Conservation (phyloP, 2,113 vertebrate genomes). For the Alligator sinensis region DNA sequence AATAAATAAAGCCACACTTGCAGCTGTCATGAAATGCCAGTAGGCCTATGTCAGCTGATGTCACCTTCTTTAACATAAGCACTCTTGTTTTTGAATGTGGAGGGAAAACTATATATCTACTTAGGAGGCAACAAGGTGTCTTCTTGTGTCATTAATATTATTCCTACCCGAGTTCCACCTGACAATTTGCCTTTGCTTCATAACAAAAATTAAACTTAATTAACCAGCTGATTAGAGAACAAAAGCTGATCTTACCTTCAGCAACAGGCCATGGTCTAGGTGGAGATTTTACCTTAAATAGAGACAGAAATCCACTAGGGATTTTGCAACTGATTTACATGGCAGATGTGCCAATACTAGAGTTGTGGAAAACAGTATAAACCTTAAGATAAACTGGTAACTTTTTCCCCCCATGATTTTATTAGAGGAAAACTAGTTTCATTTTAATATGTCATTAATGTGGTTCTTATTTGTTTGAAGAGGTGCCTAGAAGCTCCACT, state of each 20-base stretch:
- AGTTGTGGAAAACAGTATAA: neutral
- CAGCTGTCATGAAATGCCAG: neutral
- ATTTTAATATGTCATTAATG: slow-evolving; percentile 27
- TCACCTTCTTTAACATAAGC: neutral
- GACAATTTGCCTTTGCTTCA: too few relatives aligned
- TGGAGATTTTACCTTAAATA: neutral
- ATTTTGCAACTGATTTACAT: slow-evolving; percentile 12
- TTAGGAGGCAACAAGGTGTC: neutral
- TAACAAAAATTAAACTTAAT: neutral
- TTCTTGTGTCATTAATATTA: neutral
- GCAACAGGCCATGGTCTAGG: neutral
- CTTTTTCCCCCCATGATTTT: rapidly evolving
- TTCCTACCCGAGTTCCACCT: neutral
- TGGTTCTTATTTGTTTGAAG: slow-evolving; percentile 20
- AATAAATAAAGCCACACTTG: neutral
- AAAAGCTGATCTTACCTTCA: neutral
- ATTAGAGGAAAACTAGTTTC: slow-evolving; percentile 24
- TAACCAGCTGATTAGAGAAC: neutral
- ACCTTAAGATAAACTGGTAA: slow-evolving; percentile 9
- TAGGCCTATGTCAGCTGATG: neutral
- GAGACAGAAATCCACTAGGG: slow-evolving; percentile 10
- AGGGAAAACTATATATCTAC: neutral
- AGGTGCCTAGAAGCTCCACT: neutral
- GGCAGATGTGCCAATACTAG: slow-evolving; percentile 16
- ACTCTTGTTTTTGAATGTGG: neutral